Base-by-base conservation (phyloP, 2,113 vertebrate genomes). In the Melanotaenia duboulayi region DNA sequence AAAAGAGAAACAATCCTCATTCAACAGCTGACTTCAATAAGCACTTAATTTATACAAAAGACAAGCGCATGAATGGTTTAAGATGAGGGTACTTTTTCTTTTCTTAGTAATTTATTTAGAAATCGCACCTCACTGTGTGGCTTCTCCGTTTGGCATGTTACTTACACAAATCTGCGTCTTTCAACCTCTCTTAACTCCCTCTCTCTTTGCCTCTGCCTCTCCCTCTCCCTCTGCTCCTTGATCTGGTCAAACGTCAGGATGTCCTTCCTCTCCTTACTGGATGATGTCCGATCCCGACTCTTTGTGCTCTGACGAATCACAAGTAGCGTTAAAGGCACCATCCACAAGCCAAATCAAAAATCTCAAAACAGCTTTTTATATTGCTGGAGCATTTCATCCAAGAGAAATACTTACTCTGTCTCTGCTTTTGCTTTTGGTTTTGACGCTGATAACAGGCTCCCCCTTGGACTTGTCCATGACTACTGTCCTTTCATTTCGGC, bases 381-480 rank as follows among this genome's bases (percentile, higher is more conserved):
- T 19, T 10, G 35, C 11, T 20, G 9, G 16, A n/a, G 16, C 0
- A 17, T 17, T 42, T 9, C 3, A 3, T 25, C 3, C 2, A 20
- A 4, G 39, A 37, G 6, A 8, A 37, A 63, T 25, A 82, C 90
- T 81, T 80, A 95, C 94, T 58, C 94, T 73, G 14, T 95, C 94
- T 65, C 94, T 94, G 92, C 93, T 94, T 83, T 94, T 94, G 92
- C 93, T 94, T 85, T 94, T 95, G 2, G 97, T 96, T 89, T 98
- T 98, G 59, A 99, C 95, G 0, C 97, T 99, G 77, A 99, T 96
- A 51, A 99, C 97, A 0, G 98, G 98, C 49, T 99, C 98, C 37
- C 98, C 98, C 89, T 99, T 99, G 2, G 96, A 97, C 76, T 96
- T 97, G 80, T 99, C 98, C 97, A 99, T 99, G 0, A 99, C 95